Conservation (phyloP, 2,888 invertebrate genomes). For the Sicus ferrugineus region DNA sequence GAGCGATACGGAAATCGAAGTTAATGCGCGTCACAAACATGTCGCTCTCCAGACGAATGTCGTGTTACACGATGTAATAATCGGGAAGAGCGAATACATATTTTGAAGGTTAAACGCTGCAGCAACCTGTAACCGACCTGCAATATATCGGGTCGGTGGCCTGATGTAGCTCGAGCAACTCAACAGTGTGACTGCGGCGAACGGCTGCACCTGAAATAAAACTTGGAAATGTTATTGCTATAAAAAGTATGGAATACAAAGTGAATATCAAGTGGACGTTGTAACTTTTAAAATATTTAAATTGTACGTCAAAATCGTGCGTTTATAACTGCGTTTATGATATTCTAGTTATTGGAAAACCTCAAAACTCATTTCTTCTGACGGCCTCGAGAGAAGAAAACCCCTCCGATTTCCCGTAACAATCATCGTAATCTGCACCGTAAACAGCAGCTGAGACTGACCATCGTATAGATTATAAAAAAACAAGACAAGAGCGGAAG, state of each 20-base stretch:
- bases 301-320: no score
- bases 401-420: no score
- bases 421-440: conserved; percentile 25
- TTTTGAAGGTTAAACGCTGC: background rate
- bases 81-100: no score
- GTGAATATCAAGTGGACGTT: no score
- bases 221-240: no score
- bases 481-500: background rate
- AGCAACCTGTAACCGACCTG: conserved; percentile 72
- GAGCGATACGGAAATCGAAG: conserved; percentile 95
- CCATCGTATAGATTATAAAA: background rate
- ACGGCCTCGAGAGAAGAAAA: no score
- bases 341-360: no score
- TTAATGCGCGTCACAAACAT: conserved; percentile 97
- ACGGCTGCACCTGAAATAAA: conserved; percentile 75
- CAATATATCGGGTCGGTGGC: conserved; percentile 96
- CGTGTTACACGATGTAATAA: conserved; percentile 69
- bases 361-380: no score
- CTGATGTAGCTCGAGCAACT: conserved; percentile 95
- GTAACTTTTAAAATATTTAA: no score
- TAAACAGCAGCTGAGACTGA: conserved; percentile 14
- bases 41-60: conserved; percentile 92
- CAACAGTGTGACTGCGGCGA: conserved; percentile 77
- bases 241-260: no score
- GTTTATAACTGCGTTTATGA: no score